A percentile compares a stretch with the other conserved stretches of the same genome.
Evolutionary conservation across 2,888 invertebrate species (phyloP).

Genomic region (Synergus laeviventris): DNA sequence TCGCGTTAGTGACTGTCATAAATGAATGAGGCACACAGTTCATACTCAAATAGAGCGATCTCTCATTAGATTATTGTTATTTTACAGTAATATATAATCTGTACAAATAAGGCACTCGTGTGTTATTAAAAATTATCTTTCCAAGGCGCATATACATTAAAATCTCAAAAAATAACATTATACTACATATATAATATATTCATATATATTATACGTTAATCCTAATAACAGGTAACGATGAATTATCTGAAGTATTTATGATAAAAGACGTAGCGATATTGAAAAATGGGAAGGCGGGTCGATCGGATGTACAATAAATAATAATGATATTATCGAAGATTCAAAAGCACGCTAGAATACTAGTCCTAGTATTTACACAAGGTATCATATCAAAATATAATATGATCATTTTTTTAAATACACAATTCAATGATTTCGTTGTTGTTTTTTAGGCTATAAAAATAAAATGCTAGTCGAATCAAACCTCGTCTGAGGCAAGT

Average conservation of each 20-base stretch:
- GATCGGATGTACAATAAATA: conserved; percentile 75
- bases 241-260: conserved; percentile 59
- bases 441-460: conserved; percentile 60
- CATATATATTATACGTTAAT: conserved; percentile 59
- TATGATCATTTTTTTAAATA: conserved; percentile 68
- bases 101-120: conserved; percentile 74
- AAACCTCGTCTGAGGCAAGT: conserved; percentile 74
- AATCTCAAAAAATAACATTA: conserved; percentile 68
- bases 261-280: conserved; percentile 57
- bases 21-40: neutral
- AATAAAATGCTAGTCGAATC: conserved; percentile 60
- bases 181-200: conserved; percentile 58
- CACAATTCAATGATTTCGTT: conserved; percentile 63
- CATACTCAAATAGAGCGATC: conserved; percentile 50
- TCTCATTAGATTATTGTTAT: conserved; percentile 65
- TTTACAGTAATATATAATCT: conserved; percentile 72
- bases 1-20: conserved; percentile 23
- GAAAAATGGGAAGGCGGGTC: conserved; percentile 58
- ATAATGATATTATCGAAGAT: conserved; percentile 68
- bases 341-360: conserved; percentile 70
- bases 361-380: conserved; percentile 75
- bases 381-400: conserved; percentile 75
- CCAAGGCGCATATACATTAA: conserved; percentile 67
- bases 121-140: conserved; percentile 60
- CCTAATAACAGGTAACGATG: conserved; percentile 61